Evolutionary conservation across 2,888 invertebrate species (phyloP).

Genomic region (Muschampia plurimacula): DNA sequence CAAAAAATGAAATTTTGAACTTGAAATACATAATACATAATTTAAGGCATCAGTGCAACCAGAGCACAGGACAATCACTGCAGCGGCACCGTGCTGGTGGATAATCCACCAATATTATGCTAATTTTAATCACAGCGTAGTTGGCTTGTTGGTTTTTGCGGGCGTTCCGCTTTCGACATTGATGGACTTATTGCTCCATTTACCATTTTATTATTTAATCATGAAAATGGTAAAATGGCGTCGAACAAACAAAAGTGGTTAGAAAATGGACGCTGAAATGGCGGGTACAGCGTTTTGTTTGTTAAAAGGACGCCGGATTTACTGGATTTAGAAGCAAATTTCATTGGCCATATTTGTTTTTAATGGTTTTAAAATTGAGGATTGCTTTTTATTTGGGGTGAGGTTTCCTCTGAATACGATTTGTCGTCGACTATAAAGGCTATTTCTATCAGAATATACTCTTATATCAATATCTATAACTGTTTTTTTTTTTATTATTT

Average conservation of each 20-base stretch:
- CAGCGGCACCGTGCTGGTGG: background rate
- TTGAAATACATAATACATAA: too few relatives aligned
- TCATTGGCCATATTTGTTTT: background rate
- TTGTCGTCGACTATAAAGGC: background rate
- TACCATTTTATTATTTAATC: constrained; percentile 37
- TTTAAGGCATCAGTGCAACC: too few relatives aligned
- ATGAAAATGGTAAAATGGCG: constrained; percentile 32
- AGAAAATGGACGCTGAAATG: constrained; percentile 24
- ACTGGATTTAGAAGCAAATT: constrained; percentile 4
- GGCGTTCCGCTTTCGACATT: constrained; percentile 36
- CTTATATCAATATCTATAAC: too few relatives aligned
- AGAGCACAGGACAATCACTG: background rate
- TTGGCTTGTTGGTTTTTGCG: constrained; percentile 44
- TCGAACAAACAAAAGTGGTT: constrained; percentile 31
- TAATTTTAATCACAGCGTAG: constrained; percentile 46
- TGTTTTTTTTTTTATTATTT: too few relatives aligned
- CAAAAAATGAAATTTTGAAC: too few relatives aligned
- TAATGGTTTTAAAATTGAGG: background rate
- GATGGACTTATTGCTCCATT: constrained; percentile 38
- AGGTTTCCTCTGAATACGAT: background rate
- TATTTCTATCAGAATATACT: too few relatives aligned
- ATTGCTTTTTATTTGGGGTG: background rate
- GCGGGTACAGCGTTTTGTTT: constrained; percentile 24
- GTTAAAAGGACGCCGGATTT: constrained; percentile 15
- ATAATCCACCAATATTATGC: constrained; percentile 39